A percentile compares a stretch with the other conserved stretches of the same genome.
Conservation (phyloP, 2,113 vertebrate genomes). For the Ellobius talpinus region DNA sequence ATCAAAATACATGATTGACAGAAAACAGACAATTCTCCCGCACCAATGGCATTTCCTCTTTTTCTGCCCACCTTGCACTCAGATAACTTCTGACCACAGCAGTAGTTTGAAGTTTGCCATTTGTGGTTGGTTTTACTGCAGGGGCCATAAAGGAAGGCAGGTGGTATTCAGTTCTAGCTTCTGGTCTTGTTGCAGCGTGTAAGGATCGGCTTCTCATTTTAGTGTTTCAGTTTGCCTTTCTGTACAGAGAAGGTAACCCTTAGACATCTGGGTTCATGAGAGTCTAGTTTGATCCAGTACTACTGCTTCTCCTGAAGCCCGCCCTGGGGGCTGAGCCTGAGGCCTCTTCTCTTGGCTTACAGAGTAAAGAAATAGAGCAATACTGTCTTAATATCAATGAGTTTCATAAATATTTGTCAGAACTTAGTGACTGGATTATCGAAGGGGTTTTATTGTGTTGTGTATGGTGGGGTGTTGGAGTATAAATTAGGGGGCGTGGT, state of each 20-base stretch:
- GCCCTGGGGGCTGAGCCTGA: background rate
- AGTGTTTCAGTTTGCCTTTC: background rate
- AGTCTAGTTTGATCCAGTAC: background rate
- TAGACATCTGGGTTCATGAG: accelerated
- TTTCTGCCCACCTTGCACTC: constrained; percentile 26
- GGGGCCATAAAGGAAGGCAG: background rate
- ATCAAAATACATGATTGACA: no score
- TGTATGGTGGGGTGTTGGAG: background rate
- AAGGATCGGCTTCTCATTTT: background rate
- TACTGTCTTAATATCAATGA: background rate
- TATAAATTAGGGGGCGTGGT: background rate
- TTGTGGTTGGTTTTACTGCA: constrained; percentile 36
- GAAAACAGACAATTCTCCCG: no score
- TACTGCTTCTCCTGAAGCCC: background rate
- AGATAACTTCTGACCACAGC: constrained; percentile 25
- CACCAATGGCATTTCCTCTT: background rate
- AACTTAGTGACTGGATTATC: background rate
- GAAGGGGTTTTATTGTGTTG: background rate
- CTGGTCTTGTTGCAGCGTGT: constrained; percentile 38
- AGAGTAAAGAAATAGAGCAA: background rate
- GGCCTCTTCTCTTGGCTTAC: background rate
- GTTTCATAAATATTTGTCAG: background rate
- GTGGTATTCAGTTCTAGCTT: constrained; percentile 59
- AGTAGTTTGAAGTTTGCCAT: constrained; percentile 20
- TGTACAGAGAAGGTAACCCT: background rate